A percentile compares a stretch with the other conserved stretches of the same genome.
phyloP scores from a whole-genome alignment of 2,888 invertebrate genomes.

The Caenorhabditis afra region DNA sequence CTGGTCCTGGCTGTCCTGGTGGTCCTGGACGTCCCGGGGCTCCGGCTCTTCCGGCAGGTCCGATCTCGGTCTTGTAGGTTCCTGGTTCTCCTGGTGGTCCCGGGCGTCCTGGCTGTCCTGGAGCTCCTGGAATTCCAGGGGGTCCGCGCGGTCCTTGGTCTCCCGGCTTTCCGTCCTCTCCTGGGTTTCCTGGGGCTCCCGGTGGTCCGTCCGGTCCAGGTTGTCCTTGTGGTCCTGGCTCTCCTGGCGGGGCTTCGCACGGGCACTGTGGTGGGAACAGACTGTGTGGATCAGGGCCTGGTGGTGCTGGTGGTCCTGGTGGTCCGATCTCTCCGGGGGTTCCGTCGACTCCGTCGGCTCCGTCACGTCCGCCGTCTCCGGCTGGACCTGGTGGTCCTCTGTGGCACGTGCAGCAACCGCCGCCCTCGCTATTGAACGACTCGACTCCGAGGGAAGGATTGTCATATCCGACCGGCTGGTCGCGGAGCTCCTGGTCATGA shows the following conservation, averaged over 20 bases:
- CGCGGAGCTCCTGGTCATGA: constrained; percentile 77
- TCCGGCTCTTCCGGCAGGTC: constrained; percentile 75
- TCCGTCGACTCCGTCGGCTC: constrained; percentile 77
- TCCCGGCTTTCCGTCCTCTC: constrained; percentile 78
- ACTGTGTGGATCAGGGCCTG: constrained; percentile 77
- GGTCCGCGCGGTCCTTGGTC: constrained; percentile 84
- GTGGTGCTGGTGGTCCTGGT: constrained; percentile 78
- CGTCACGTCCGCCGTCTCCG: constrained; percentile 75
- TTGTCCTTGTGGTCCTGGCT: constrained; percentile 73
- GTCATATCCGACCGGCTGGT: constrained; percentile 75
- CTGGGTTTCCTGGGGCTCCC: constrained; percentile 75
- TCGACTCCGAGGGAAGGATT: constrained; percentile 64
- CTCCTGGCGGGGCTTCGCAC: constrained; percentile 79
- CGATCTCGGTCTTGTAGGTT: constrained; percentile 76
- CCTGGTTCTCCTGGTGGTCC: constrained; percentile 80
- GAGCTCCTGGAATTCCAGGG: constrained; percentile 84
- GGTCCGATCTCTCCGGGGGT: constrained; percentile 79
- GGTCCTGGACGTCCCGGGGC: constrained; percentile 77
- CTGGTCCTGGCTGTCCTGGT: constrained; percentile 73
- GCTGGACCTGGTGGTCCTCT: constrained; percentile 79
- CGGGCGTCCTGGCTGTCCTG: constrained; percentile 76
- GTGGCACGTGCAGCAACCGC: constrained; percentile 77
- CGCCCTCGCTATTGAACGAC: constrained; percentile 54
- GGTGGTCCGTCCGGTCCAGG: constrained; percentile 73
- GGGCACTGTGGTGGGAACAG: constrained; percentile 80